These are phyloP conservation scores for Cololabis saira DNA, from an alignment of 2,113 vertebrate species.

Conservation along the genomic window DNA sequence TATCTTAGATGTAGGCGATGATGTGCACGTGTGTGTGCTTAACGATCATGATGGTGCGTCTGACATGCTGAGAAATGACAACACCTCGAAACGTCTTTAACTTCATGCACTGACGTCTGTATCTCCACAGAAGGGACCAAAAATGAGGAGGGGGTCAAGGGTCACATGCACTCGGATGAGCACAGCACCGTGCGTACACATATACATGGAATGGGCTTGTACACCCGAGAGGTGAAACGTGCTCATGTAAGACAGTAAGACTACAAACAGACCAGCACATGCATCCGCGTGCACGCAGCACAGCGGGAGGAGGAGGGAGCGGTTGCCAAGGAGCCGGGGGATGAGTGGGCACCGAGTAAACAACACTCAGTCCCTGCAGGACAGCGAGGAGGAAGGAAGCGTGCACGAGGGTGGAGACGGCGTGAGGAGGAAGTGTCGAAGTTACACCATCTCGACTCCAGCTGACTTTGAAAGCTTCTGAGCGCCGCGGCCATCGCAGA, in stretches of 20 bases:
- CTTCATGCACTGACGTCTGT: too few relatives aligned
- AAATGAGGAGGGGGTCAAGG: not conserved
- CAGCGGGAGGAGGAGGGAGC: slow-evolving; percentile 67
- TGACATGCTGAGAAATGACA: too few relatives aligned
- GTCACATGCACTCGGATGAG: slow-evolving; percentile 12
- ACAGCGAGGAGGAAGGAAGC: slow-evolving; percentile 60
- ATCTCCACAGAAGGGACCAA: slow-evolving; percentile 13
- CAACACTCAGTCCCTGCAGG: slow-evolving; percentile 66
- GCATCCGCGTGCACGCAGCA: slow-evolving; percentile 40
- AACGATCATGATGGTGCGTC: too few relatives aligned
- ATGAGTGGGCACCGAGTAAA: slow-evolving; percentile 71
- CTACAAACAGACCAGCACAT: not conserved
- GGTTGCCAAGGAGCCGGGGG: slow-evolving; percentile 60
- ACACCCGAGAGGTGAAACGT: slow-evolving; percentile 2
- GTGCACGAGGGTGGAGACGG: slow-evolving; percentile 29
- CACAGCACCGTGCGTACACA: not conserved
- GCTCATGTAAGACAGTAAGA: slow-evolving; percentile 1
- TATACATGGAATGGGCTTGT: not conserved
- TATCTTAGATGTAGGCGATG: too few relatives aligned
- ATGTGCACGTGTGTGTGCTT: too few relatives aligned
- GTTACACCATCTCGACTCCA: slow-evolving; percentile 30
- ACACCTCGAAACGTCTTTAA: too few relatives aligned
- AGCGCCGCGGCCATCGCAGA: slow-evolving; percentile 25
- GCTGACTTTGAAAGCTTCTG: slow-evolving; percentile 60
- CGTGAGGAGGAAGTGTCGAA: slow-evolving; percentile 47